Percentiles rank a stretch among this genome's conserved stretches.
Evolutionary conservation across 1,140 invertebrate species (phyloP).

Genomic region (Physella acuta): DNA sequence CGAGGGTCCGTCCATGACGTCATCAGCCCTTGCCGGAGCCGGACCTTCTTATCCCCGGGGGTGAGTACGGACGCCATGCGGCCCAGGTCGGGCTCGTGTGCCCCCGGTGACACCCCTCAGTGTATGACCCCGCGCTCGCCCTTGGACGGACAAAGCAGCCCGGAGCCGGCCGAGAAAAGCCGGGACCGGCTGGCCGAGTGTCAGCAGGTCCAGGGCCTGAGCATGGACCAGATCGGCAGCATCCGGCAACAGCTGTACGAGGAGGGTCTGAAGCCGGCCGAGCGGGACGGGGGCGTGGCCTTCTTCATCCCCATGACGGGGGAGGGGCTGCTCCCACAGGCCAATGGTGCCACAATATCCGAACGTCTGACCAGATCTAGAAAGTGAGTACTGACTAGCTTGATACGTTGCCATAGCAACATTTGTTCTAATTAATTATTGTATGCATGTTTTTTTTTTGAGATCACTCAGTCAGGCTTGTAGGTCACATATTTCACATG

Average conservation of each 20-base stretch:
- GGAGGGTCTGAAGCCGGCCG: slow-evolving; percentile 10
- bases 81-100: too few species aligned
- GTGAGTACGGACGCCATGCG: too few species aligned
- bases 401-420: too few species aligned
- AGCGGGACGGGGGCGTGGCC: slow-evolving; percentile 13
- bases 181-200: not conserved
- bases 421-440: too few species aligned
- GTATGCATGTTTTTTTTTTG: too few species aligned
- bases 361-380: slow-evolving; percentile 5
- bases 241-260: slow-evolving; percentile 14
- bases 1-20: too few species aligned
- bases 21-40: too few species aligned
- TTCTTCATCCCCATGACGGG: slow-evolving; percentile 13
- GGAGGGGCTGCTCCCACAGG: slow-evolving; percentile 6
- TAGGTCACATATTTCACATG: not conserved
- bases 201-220: not conserved
- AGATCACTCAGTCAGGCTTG: too few species aligned
- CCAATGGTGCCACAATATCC: not conserved
- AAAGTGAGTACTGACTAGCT: slow-evolving; percentile 14
- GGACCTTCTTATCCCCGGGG: too few species aligned
- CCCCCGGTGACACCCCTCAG: too few species aligned
- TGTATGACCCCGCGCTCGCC: too few species aligned
- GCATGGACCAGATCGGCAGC: slow-evolving; percentile 5
- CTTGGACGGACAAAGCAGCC: not conserved
- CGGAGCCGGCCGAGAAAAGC: not conserved